Percentiles rank a stretch among this genome's conserved stretches.
These are phyloP conservation scores for Magallana gigas DNA, from an alignment of 1,140 invertebrate genomes.

Conservation along the genomic window DNA sequence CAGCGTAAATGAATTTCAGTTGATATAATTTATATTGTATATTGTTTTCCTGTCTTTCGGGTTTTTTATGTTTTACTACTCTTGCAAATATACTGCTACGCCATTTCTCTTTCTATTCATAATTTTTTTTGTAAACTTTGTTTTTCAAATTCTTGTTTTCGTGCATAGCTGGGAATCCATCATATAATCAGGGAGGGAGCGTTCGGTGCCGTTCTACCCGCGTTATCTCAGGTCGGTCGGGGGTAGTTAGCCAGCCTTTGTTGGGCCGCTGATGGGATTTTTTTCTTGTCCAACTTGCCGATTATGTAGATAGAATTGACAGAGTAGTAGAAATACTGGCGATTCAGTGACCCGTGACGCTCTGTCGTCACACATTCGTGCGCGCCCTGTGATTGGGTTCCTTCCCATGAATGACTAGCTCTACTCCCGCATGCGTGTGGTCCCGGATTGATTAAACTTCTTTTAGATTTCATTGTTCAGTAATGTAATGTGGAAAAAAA, in stretches of 20 bases:
- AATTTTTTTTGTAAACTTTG: too few relatives aligned
- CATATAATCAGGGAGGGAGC: not conserved
- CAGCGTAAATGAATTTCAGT: too few relatives aligned
- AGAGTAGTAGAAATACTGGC: conserved; percentile 14
- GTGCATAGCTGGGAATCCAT: too few relatives aligned
- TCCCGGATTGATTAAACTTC: conserved; percentile 26
- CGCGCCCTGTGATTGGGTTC: not conserved
- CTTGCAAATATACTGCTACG: too few relatives aligned
- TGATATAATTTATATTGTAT: too few relatives aligned
- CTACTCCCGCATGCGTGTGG: not conserved
- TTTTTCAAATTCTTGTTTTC: too few relatives aligned
- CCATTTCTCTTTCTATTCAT: too few relatives aligned
- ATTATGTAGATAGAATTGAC: conserved; percentile 18
- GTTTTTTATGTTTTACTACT: too few relatives aligned
- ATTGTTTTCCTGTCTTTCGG: too few relatives aligned
- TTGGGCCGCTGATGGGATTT: not conserved
- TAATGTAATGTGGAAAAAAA: conserved; percentile 21
- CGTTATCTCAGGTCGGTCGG: conserved; percentile 4
- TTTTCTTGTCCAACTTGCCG: conserved; percentile 26
- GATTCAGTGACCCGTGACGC: not conserved
- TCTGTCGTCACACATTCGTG: not conserved
- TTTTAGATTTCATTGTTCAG: conserved; percentile 34
- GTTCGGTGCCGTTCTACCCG: not conserved
- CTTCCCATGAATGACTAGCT: conserved; percentile 16
- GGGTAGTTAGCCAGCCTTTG: not conserved